A percentile compares a stretch with the other conserved stretches of the same genome.
phyloP scores from a whole-genome alignment of 2,888 invertebrate genomes.

The Anorthoa munda region DNA sequence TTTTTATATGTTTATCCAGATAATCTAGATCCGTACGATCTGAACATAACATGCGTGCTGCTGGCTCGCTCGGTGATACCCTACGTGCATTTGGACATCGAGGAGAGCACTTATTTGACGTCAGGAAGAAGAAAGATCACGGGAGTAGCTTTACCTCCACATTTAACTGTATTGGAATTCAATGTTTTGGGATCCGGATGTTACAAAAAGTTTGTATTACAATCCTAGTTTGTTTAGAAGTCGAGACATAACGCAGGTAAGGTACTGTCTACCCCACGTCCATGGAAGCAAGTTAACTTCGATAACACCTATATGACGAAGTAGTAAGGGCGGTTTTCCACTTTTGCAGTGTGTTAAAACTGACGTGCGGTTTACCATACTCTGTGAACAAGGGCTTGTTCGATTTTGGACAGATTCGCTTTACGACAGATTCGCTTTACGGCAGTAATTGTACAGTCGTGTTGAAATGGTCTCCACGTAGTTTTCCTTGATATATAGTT shows the following conservation, averaged over 20 bases:
- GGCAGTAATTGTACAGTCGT: no score
- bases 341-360: background rate
- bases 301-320: background rate
- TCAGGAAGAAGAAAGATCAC: conserved; percentile 84
- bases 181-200: conserved; percentile 92
- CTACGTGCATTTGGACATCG: conserved; percentile 93
- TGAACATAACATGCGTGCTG: conserved; percentile 89
- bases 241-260: background rate
- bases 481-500: no score
- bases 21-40: conserved; percentile 89
- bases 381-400: no score
- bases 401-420: no score
- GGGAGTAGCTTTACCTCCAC: conserved; percentile 83
- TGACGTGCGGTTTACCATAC: background rate
- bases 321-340: background rate
- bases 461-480: no score
- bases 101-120: conserved; percentile 92
- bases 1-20: conserved; percentile 72
- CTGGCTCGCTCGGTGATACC: conserved; percentile 92
- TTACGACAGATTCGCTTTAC: no score
- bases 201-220: conserved; percentile 85
- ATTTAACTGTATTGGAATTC: conserved; percentile 92
- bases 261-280: background rate
- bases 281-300: background rate
- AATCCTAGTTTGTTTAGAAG: background rate